Conservation (phyloP, 1,140 invertebrate species). For the Rhopalosiphum maidis region DNA sequence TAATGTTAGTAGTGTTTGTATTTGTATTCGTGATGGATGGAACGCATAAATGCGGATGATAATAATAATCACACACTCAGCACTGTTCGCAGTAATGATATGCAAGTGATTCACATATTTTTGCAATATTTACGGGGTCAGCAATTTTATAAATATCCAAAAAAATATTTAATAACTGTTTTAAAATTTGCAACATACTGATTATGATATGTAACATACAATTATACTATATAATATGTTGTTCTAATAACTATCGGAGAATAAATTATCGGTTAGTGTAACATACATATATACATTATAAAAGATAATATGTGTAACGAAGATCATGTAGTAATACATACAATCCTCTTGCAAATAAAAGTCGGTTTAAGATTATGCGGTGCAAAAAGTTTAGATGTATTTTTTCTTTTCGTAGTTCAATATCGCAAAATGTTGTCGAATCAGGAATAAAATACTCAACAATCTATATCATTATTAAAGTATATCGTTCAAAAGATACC, state of each 20-base stretch:
- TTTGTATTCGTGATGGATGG: not conserved
- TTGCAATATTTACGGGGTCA: no score
- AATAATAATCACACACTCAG: not conserved
- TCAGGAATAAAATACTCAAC: not conserved
- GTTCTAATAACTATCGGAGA: not conserved
- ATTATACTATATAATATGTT: not conserved
- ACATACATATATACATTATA: no score
- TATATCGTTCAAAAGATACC: no score
- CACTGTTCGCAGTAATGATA: not conserved
- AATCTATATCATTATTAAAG: no score
- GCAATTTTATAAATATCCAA: no score
- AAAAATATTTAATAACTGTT: not conserved
- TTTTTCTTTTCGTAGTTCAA: not conserved
- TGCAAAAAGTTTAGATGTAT: not conserved
- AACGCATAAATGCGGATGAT: not conserved
- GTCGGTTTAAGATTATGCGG: not conserved
- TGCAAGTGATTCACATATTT: not conserved
- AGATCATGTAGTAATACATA: no score
- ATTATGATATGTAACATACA: not conserved
- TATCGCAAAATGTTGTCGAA: not conserved
- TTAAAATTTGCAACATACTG: no score
- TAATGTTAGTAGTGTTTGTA: no score
- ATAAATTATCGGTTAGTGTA: no score
- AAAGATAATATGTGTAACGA: no score
- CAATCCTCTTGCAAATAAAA: not conserved